Evolutionary conservation across 2,113 vertebrate genomes (phyloP), one percentile per base, ranked within the genome.

Genomic region (Plectropomus leopardus): DNA sequence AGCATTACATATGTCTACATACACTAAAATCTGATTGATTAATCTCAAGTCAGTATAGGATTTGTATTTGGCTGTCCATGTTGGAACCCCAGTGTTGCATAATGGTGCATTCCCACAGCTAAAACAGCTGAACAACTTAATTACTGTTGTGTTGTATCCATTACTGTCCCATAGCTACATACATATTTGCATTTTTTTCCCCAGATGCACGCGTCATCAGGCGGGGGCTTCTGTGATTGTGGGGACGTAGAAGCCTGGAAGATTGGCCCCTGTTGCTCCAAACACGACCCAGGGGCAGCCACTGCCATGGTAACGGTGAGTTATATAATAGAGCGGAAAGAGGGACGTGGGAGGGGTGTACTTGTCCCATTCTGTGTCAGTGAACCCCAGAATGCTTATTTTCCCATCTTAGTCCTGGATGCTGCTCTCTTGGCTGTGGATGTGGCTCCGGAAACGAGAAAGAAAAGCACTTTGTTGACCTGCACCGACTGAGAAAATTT

Each of bases 171-270:
- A n/a, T 54, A 21, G 53, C 86, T 58, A 78, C 75, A 40, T 36
- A 45, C 67, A 47, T 28, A 60, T 21, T 75, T 44, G 74, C 23
- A 23, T 10, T 64, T 64, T 78, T 70, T 60, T 42, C 4, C 36
- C 36, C 80, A 99, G 98, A 99, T 99, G 98, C 97, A 99, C 40
- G 97, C 96, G 8, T 99, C 98, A 73, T 95, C 95, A 76, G 98
- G 98, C 73, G 98, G 98, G 8, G 98, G 98, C 16, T 98, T 99
- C 94, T 99, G 98, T 92, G 98, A 99, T 87, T 99, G 98, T 91
- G 98, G 98, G 9, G 98, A 99, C 76, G 86, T 96, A 53, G 98
- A 99, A 80, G 98, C 98, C 24, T 99, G 98, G 98, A 99, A 99
- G 90, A 96, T 96, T 24, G 98, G 98, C 34, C 98, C 97, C 0